phyloP scores from a whole-genome alignment of 1,140 invertebrate genomes.

The Mercenaria mercenaria region DNA sequence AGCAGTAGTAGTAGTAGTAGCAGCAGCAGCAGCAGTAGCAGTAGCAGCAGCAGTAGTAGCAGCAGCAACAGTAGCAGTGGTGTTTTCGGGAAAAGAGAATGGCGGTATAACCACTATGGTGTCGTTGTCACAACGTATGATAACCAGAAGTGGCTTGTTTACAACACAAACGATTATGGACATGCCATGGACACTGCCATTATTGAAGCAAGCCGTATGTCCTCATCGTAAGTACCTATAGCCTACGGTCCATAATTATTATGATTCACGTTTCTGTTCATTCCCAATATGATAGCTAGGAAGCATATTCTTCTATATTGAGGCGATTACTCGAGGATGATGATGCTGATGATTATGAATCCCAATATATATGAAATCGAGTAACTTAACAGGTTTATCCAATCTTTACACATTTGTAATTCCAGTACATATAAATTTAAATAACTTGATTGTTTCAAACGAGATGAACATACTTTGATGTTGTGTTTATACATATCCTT shows the following conservation, averaged over 20 bases:
- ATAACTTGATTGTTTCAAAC: too few relatives aligned
- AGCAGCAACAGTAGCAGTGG: conserved; percentile 13
- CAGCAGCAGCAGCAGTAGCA: conserved; percentile 39
- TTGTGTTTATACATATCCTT: too few relatives aligned
- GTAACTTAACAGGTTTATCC: too few relatives aligned
- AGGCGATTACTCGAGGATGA: too few relatives aligned
- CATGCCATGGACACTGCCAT: neutral
- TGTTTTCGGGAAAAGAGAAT: neutral
- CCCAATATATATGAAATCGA: too few relatives aligned
- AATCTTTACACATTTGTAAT: too few relatives aligned
- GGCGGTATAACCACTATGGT: neutral
- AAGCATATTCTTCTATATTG: too few relatives aligned
- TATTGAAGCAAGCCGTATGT: neutral
- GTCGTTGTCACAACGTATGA: neutral
- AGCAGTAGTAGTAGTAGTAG: conserved; percentile 15
- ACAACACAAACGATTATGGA: neutral
- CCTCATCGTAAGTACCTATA: neutral
- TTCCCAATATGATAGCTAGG: too few relatives aligned
- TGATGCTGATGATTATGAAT: too few relatives aligned
- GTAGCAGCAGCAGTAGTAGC: conserved; percentile 39
- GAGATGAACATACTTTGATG: too few relatives aligned
- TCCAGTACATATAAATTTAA: too few relatives aligned
- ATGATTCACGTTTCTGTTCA: too few relatives aligned
- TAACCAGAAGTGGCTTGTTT: neutral
- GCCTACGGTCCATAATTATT: neutral